phyloP scores from a whole-genome alignment of 2,113 vertebrate genomes.

The Zosterops lateralis region DNA sequence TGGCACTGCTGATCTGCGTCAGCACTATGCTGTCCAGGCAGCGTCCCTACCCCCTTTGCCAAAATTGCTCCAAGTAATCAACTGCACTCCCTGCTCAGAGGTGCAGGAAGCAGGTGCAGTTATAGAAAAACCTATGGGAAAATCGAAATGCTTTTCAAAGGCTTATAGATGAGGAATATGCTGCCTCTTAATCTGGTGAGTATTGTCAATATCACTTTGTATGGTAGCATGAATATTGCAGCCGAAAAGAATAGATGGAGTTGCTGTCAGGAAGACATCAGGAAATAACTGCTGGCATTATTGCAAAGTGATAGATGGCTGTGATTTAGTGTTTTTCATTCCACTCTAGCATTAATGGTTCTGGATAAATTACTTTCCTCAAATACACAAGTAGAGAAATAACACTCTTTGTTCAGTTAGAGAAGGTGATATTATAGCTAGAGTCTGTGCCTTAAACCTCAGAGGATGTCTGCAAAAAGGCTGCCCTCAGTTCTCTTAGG shows the following conservation, averaged over 20 bases:
- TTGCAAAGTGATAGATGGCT: background rate
- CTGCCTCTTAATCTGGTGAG: background rate
- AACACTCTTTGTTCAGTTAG: background rate
- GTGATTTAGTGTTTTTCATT: background rate
- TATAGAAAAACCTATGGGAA: background rate
- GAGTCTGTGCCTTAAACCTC: background rate
- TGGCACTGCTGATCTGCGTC: background rate
- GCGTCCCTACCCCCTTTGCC: accelerated
- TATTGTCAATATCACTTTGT: background rate
- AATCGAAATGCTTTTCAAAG: background rate
- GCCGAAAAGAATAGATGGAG: background rate
- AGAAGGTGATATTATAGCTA: background rate
- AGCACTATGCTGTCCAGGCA: accelerated
- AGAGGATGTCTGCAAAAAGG: background rate
- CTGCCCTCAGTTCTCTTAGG: background rate
- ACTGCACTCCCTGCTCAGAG: background rate
- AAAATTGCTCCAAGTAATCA: background rate
- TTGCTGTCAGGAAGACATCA: background rate
- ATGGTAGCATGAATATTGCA: background rate
- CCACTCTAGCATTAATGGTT: background rate
- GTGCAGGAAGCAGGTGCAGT: background rate
- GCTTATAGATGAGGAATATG: accelerated
- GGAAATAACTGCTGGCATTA: background rate
- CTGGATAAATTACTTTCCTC: background rate
- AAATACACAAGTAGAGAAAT: background rate